Evolutionary conservation across 37 sponge, comb jelly and placozoan species (phyloP).

Genomic region (Beroe forskalii): DNA sequence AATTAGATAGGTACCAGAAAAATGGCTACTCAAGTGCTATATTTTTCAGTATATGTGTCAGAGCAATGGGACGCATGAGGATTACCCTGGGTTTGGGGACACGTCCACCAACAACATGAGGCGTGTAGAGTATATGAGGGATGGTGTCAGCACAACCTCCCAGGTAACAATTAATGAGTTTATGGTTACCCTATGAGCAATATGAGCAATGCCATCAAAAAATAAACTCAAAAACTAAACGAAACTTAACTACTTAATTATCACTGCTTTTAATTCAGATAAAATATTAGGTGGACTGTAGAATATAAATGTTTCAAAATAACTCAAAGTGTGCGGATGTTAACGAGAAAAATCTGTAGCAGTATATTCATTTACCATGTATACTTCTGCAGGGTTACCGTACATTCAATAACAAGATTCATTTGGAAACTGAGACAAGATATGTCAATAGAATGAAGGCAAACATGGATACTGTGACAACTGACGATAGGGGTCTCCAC

Average conservation of each 20-base stretch:
- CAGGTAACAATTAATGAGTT: conserved; percentile 72
- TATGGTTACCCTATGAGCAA: too few relatives aligned
- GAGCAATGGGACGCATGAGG: not conserved
- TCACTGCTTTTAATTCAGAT: too few relatives aligned
- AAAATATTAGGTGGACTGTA: too few relatives aligned
- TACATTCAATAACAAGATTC: not conserved
- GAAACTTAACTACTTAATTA: too few relatives aligned
- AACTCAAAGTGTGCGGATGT: too few relatives aligned
- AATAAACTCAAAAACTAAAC: too few relatives aligned
- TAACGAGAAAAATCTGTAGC: too few relatives aligned
- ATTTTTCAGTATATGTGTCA: conserved; percentile 53
- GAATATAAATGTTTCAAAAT: too few relatives aligned
- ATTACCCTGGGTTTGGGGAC: not conserved
- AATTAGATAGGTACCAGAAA: too few relatives aligned
- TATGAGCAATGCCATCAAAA: too few relatives aligned
- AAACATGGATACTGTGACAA: not conserved
- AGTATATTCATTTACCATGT: too few relatives aligned
- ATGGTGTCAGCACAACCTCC: conserved; percentile 77
- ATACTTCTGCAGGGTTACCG: not conserved
- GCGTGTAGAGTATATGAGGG: conserved; percentile 66
- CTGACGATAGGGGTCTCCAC: conserved; percentile 26
- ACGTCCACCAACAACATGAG: not conserved
- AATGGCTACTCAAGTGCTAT: too few relatives aligned
- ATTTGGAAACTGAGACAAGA: not conserved
- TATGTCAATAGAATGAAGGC: not conserved